Conservation (phyloP, 1,140 invertebrate species). For the Tigriopus japonicus region DNA sequence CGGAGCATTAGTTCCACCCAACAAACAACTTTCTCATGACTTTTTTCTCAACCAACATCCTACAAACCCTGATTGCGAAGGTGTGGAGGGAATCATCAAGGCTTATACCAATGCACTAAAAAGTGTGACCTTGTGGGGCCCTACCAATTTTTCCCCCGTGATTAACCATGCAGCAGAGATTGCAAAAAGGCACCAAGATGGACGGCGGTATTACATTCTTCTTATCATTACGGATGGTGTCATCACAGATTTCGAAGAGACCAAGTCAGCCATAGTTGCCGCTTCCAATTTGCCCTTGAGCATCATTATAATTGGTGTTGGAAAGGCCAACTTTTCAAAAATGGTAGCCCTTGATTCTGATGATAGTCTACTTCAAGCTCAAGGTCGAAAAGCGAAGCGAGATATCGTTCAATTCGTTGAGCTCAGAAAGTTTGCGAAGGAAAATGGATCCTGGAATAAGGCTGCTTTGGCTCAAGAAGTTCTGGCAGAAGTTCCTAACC, state of each 20-base stretch:
- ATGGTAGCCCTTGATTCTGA: slow-evolving; percentile 30
- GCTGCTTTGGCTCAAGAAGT: neutral
- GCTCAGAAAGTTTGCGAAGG: slow-evolving; percentile 16
- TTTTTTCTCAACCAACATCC: slow-evolving; percentile 33
- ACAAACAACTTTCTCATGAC: slow-evolving; percentile 29
- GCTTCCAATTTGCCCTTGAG: slow-evolving; percentile 37
- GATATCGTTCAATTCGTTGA: slow-evolving; percentile 28
- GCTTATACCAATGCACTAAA: slow-evolving; percentile 23
- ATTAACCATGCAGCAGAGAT: slow-evolving; percentile 27
- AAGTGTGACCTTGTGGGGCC: slow-evolving; percentile 29
- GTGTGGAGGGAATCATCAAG: slow-evolving; percentile 29
- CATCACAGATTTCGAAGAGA: slow-evolving; percentile 28
- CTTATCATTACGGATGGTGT: slow-evolving; percentile 39
- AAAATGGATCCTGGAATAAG: neutral
- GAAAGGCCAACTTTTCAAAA: slow-evolving; percentile 27
- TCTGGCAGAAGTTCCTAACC: neutral
- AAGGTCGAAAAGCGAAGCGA: slow-evolving; percentile 28
- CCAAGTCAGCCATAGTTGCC: slow-evolving; percentile 28
- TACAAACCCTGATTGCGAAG: slow-evolving; percentile 32
- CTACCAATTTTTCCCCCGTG: slow-evolving; percentile 32
- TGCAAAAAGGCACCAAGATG: slow-evolving; percentile 23
- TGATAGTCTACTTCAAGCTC: slow-evolving; percentile 29
- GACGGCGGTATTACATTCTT: slow-evolving; percentile 33
- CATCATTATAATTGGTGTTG: slow-evolving; percentile 37
- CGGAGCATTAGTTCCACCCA: slow-evolving; percentile 29